Evolutionary conservation across 2,797 vertebrate genomes (phyloP).

Genomic region (Melanotaenia parkinsoni): DNA sequence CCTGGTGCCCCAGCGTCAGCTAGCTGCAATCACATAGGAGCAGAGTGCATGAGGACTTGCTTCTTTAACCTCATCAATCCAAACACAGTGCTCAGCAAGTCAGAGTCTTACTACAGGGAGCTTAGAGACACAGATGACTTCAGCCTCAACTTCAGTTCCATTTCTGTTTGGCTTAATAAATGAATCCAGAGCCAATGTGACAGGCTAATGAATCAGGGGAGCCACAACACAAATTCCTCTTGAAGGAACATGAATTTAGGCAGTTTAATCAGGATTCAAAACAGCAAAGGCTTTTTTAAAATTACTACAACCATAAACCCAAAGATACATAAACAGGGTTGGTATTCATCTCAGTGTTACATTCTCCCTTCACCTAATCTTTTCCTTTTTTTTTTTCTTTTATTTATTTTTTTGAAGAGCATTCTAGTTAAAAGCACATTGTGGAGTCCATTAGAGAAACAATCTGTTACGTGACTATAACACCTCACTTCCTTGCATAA

Average conservation of each 20-base stretch:
- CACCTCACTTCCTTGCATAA: neutral
- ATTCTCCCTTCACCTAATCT: neutral
- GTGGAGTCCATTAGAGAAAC: neutral
- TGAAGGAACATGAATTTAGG: neutral
- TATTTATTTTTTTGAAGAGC: neutral
- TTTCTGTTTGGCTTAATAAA: conserved; percentile 43
- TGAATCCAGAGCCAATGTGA: conserved; percentile 35
- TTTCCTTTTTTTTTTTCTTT: neutral
- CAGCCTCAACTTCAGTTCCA: conserved; percentile 50
- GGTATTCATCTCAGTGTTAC: neutral
- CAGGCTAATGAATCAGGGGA: conserved; percentile 22
- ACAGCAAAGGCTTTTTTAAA: neutral
- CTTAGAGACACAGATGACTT: conserved; percentile 61
- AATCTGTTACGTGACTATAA: neutral
- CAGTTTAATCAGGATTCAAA: neutral
- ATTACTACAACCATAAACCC: neutral
- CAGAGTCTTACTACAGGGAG: conserved; percentile 53
- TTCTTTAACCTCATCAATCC: conserved; percentile 72
- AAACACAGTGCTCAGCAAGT: conserved; percentile 44
- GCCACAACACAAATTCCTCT: conserved; percentile 3
- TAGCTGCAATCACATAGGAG: conserved; percentile 72
- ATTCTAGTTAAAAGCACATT: neutral
- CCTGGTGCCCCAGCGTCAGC: conserved; percentile 38
- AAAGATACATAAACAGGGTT: neutral
- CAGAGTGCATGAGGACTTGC: conserved; percentile 42